Evolutionary conservation across 2,888 invertebrate genomes (phyloP).

Genomic region (Cataglyphis rosenhaueri): DNA sequence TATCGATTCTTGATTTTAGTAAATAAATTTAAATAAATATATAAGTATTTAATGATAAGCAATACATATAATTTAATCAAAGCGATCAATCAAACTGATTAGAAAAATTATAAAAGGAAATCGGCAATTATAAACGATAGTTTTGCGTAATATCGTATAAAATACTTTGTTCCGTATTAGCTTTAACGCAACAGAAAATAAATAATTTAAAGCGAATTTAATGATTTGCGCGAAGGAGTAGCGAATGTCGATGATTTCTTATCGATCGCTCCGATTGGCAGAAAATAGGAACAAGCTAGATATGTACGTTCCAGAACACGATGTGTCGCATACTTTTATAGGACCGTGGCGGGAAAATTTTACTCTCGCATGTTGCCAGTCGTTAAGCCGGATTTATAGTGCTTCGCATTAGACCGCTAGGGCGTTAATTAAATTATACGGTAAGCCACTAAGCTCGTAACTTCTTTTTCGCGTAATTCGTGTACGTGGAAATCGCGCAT

Average conservation of each 20-base stretch:
- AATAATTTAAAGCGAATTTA: neutral
- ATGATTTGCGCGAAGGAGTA: neutral
- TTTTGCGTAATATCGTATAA: neutral
- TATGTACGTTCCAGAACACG: neutral
- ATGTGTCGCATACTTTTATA: neutral
- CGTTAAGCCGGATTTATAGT: constrained; percentile 15
- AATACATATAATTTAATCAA: neutral
- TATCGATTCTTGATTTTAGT: neutral
- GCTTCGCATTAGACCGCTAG: constrained; percentile 12
- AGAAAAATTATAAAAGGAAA: constrained; percentile 11
- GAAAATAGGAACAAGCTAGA: neutral
- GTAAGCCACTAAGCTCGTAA: constrained; percentile 50
- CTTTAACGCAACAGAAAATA: constrained; percentile 7
- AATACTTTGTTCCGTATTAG: constrained; percentile 8
- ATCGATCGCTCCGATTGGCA: neutral
- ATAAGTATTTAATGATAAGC: neutral
- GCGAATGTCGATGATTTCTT: neutral
- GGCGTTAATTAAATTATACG: constrained; percentile 60
- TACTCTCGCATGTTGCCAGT: constrained; percentile 1
- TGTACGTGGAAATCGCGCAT: constrained; percentile 33
- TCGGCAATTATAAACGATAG: constrained; percentile 22
- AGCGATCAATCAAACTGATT: neutral
- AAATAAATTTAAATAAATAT: neutral
- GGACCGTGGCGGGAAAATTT: neutral
- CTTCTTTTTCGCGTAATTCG: constrained; percentile 59